Evolutionary conservation across 2,888 invertebrate species (phyloP), one percentile per base, ranked within the genome.

Genomic region (Rhamnusium bicolor): DNA sequence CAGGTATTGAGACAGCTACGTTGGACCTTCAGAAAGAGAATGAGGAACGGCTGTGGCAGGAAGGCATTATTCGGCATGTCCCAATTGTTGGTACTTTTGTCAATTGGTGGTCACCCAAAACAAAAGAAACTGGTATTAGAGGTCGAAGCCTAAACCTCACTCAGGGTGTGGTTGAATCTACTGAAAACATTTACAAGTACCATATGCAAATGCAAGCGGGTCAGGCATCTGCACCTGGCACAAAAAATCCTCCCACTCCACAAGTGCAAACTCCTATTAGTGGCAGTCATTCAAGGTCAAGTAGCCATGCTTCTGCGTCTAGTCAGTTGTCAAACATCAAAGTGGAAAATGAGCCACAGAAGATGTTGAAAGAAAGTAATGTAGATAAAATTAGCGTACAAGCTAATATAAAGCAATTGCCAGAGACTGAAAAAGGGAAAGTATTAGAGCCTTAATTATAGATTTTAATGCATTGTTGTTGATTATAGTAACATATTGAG

Each of bases 61-160:
- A 98, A 88, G 98, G 98, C 0, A 93, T 98, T 71, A 90, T 99
- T 76, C 91, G 98, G 18, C 96, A 98, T 81, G 96, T 98, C 79
- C 98, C 98, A 0, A 95, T 98, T 1, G 96, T 99, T 71, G 96
- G 98, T 0, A 94, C 96, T 19, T 92, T 99, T 70, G 94, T 98
- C 63, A 97, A 97, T 89, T 99, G 98, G 98, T 98, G 96, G 95
- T 95, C 96, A 61, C 98, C 98, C 7, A 88, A 87, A 81, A 80
- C 84, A 21, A 95, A 94, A 84, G 94, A 95, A 80, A 90, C 92
- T 6, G 95, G 93, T 80, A 94, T 93, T 80, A 94, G 92, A 87
- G 98, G 96, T 60, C 91, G 96, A 84, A 96, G 93, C 87, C 91
- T 97, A 76, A 95, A 96, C 88, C 89, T 97, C 85, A 90, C 91